These are phyloP conservation scores for Molossus alvarezi DNA, from an alignment of 2,797 vertebrate genomes.

Conservation along the genomic window DNA sequence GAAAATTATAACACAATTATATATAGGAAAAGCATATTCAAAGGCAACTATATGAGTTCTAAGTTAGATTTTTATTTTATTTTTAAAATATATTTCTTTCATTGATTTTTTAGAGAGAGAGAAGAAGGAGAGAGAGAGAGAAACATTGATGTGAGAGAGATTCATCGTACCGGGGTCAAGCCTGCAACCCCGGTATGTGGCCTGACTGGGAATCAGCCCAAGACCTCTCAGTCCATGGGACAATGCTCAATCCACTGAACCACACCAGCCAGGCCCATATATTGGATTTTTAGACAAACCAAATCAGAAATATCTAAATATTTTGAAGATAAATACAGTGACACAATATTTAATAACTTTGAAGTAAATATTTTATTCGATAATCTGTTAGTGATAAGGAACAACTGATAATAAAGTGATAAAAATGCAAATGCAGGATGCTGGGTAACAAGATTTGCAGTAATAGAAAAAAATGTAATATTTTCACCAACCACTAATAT, in stretches of 20 bases:
- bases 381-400: background rate
- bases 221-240: too few species aligned
- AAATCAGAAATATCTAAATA: background rate
- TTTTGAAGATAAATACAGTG: background rate
- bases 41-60: background rate
- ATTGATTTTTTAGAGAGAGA: too few species aligned
- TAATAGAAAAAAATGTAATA: background rate
- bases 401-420: background rate
- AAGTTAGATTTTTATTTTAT: background rate
- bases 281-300: slow-evolving; percentile 11
- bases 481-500: background rate
- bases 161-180: too few species aligned
- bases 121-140: too few species aligned
- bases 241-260: too few species aligned
- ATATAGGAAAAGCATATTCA: background rate
- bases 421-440: background rate
- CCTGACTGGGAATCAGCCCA: too few species aligned
- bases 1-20: background rate
- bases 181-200: too few species aligned
- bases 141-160: too few species aligned
- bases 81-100: too few species aligned
- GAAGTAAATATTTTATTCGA: background rate
- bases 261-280: background rate
- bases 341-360: background rate
- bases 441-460: background rate